Conservation (phyloP, 2,113 vertebrate species). For the Dromaius novaehollandiae region DNA sequence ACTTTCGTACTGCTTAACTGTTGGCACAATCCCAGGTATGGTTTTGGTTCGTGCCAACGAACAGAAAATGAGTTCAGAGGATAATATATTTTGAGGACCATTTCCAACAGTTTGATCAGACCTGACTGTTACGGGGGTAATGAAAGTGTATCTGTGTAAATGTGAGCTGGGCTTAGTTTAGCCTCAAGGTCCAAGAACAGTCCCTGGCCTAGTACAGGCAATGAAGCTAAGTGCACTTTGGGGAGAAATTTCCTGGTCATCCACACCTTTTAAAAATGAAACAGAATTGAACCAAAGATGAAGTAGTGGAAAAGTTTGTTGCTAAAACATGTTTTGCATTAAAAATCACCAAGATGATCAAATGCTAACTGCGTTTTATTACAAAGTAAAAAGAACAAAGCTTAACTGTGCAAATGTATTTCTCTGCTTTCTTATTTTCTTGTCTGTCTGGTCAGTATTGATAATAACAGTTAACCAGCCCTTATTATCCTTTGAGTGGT, state of each 20-base stretch:
- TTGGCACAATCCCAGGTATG: background rate
- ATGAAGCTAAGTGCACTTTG: background rate
- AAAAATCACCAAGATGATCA: background rate
- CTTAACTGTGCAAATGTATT: background rate
- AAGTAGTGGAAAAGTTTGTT: background rate
- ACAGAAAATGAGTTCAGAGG: background rate
- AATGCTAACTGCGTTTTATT: background rate
- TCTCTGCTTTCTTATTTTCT: background rate
- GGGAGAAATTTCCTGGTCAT: background rate
- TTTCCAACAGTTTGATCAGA: background rate
- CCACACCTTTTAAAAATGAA: background rate
- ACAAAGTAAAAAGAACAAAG: background rate
- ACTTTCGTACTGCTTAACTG: background rate
- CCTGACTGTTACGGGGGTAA: background rate
- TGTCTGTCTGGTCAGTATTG: background rate
- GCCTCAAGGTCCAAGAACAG: background rate
- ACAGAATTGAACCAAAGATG: background rate
- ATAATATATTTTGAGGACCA: background rate
- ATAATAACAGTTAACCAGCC: background rate
- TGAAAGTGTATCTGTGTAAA: background rate
- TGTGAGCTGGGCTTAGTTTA: background rate
- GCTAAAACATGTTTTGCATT: background rate
- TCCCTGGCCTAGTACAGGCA: background rate
- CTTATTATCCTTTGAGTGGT: background rate
- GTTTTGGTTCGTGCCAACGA: background rate